phyloP scores from a whole-genome alignment of 2,888 invertebrate species.

The Rhodophaea formosa region DNA sequence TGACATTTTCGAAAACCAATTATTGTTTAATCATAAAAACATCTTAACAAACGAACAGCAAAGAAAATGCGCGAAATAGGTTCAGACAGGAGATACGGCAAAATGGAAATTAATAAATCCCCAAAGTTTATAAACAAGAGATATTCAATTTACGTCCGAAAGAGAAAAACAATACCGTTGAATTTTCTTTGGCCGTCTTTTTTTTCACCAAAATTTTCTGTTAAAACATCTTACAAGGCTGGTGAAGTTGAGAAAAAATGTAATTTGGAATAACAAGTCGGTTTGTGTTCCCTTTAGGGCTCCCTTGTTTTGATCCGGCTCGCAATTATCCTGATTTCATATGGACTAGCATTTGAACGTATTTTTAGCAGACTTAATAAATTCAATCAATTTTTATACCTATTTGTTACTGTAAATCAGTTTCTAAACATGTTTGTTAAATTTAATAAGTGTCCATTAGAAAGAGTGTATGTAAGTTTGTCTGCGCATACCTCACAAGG shows the following conservation, averaged over 20 bases:
- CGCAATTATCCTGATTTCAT: conserved; percentile 4
- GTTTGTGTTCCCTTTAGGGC: conserved; percentile 34
- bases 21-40: conserved; percentile 14
- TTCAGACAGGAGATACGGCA: background rate
- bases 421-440: no score
- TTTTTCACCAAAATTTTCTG: background rate
- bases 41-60: conserved; percentile 12
- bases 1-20: conserved; percentile 12
- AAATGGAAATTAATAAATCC: conserved; percentile 19
- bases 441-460: no score
- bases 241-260: conserved; percentile 59
- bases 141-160: background rate
- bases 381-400: no score
- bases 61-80: conserved; percentile 16
- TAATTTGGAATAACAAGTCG: conserved; percentile 67
- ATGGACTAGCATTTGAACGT: background rate
- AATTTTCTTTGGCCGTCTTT: background rate
- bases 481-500: no score
- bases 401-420: no score
- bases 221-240: conserved; percentile 20
- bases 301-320: conserved; percentile 6
- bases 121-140: background rate
- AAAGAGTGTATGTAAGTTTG: no score
- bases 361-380: no score
- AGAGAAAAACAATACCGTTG: background rate